Evolutionary conservation across 2,888 invertebrate genomes (phyloP).

Genomic region (Tortricodes alternella): DNA sequence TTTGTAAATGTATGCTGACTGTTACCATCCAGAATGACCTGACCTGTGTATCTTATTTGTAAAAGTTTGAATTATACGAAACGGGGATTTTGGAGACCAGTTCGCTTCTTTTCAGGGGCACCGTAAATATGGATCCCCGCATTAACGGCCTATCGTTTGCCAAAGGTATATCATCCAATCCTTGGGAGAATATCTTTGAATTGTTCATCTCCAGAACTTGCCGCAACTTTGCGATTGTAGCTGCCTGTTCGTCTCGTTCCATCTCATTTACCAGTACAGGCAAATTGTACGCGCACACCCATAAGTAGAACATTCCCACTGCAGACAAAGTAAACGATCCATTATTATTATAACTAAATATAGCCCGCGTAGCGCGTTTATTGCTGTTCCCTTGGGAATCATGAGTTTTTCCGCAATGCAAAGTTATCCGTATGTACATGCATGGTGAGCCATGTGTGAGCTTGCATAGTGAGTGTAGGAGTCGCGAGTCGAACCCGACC

Average conservation of each 20-base stretch:
- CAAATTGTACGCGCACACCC: conserved; percentile 69
- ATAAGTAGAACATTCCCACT: conserved; percentile 76
- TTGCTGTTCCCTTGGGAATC: too few relatives aligned
- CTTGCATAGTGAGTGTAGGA: too few relatives aligned
- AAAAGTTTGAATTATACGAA: conserved; percentile 12
- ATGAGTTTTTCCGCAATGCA: too few relatives aligned
- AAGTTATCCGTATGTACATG: too few relatives aligned
- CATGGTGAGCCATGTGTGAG: too few relatives aligned
- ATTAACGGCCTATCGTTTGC: neutral
- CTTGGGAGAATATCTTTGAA: conserved; percentile 31
- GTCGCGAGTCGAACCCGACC: too few relatives aligned
- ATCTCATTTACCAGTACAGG: conserved; percentile 71
- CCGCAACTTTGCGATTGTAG: conserved; percentile 58
- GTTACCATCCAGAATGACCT: too few relatives aligned
- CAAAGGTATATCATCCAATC: conserved; percentile 38
- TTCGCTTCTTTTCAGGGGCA: conserved; percentile 5
- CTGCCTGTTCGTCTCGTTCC: conserved; percentile 65
- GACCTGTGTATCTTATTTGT: neutral
- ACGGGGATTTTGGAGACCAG: conserved; percentile 14
- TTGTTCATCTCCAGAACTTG: conserved; percentile 52
- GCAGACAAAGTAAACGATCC: conserved; percentile 38
- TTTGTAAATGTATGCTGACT: too few relatives aligned
- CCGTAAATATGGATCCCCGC: conserved; percentile 13
- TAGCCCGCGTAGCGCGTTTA: too few relatives aligned
- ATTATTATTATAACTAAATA: neutral